Evolutionary conservation across 2,888 invertebrate species (phyloP), one percentile per base, ranked within the genome.

Genomic region (Sisyra nigra): DNA sequence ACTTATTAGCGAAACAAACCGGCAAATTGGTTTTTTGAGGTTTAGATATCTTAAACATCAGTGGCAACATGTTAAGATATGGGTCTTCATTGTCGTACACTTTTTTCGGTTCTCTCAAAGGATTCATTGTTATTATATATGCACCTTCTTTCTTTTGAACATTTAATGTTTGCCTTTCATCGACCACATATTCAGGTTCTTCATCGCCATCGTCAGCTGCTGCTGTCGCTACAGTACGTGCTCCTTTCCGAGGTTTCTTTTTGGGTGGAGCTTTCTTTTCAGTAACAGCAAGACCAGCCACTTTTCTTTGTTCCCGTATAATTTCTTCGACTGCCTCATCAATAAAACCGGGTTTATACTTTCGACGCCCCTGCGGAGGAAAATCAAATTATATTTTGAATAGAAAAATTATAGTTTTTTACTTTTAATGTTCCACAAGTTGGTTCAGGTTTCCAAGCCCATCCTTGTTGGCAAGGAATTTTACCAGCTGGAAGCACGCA

Each of bases 401-500:
- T 6, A 33, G 33, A 38, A 38, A 15, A 11, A 17, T 17, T 9
- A 8, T 17, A 11, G 9, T 37, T 14, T 38, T 38, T 9, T 18
- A 30, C 31, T 29, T 40, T 40, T 29, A 15, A 31, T 5, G 2
- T 13, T 3, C 13, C 11, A 18, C 11, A 4, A 30, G 14, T 5
- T 11, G 40, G 40, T 11, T 30, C 40, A 29, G 40, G 40, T 47
- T 62, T 74, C 80, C 80, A 80, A 19, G 76, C 54, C 80, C 80
- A 80, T 0, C 80, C 80, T 78, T 78, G 78, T 35, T 67, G 59
- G 0, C 66, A 57, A 0, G 80, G 79, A 1, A 80, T 76, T 6
- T 67, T 62, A 19, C 63, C 60, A 0, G 67, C 65, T 0, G 67
- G 64, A 18, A 61, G 54, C 2, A 69, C 56, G 52, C 78, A 78